phyloP scores from a whole-genome alignment of 2,113 vertebrate species.

The Furnarius figulus region DNA sequence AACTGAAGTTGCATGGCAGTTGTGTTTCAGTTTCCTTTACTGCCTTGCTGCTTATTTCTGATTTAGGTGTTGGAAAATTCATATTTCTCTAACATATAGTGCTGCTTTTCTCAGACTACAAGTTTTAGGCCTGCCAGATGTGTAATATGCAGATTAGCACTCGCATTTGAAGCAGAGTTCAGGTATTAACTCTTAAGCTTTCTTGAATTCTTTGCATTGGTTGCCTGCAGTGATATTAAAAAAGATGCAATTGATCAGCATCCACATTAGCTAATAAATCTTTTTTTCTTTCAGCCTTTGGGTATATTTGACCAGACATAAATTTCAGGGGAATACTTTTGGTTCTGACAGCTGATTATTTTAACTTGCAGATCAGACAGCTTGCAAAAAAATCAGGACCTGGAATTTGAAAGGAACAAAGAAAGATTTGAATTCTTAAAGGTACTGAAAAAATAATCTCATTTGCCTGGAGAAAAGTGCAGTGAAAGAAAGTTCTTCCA shows the following conservation, averaged over 20 bases:
- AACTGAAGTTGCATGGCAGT: neutral
- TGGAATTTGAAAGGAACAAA: constrained; percentile 97
- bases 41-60: neutral
- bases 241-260: neutral
- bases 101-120: neutral
- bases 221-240: neutral
- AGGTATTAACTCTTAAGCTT: neutral
- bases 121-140: neutral
- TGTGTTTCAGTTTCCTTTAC: neutral
- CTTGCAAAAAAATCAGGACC: constrained; percentile 94
- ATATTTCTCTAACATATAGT: neutral
- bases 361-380: constrained; percentile 85
- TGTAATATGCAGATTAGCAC: neutral
- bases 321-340: neutral
- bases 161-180: neutral
- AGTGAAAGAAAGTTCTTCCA: neutral
- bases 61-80: neutral
- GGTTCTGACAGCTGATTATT: neutral
- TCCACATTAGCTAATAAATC: neutral
- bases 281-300: neutral
- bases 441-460: constrained; percentile 68
- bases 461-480: neutral
- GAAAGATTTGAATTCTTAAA: constrained; percentile 98
- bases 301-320: neutral
- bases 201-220: neutral